phyloP scores from a whole-genome alignment of 2,888 invertebrate genomes.

The Hedychridium roseum region DNA sequence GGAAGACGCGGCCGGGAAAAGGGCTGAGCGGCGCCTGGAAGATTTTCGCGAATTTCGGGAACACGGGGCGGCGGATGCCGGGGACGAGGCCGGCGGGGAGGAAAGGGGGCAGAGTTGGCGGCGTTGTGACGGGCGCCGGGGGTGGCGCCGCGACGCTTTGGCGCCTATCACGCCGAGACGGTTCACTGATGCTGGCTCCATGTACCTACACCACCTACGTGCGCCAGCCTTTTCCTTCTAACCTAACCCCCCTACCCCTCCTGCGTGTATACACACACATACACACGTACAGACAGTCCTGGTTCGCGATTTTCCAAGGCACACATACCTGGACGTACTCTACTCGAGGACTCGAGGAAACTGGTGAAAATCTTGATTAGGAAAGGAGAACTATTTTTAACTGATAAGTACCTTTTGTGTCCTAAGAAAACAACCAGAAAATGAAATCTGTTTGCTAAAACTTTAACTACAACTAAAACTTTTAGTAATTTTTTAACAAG shows the following conservation, averaged over 20 bases:
- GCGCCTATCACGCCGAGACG: constrained; percentile 58
- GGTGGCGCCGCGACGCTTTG: constrained; percentile 63
- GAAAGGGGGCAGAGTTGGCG: constrained; percentile 46
- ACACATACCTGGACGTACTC: constrained; percentile 22
- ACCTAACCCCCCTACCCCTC: constrained; percentile 12
- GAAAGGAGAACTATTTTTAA: no score
- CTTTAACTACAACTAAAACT: no score
- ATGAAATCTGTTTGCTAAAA: no score
- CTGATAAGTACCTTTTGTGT: no score
- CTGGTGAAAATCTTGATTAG: no score
- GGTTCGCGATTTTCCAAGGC: constrained; percentile 14
- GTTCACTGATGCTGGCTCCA: constrained; percentile 53
- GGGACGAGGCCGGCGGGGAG: constrained; percentile 18
- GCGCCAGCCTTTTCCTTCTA: constrained; percentile 26
- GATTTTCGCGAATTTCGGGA: constrained; percentile 24
- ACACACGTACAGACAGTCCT: constrained; percentile 7
- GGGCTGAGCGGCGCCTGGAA: constrained; percentile 8
- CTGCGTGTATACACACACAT: constrained; percentile 21
- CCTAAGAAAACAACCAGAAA: no score
- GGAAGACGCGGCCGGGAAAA: constrained; percentile 3
- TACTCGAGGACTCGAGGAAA: no score
- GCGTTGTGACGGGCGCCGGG: constrained; percentile 60
- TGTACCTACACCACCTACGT: constrained; percentile 40
- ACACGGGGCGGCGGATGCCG: constrained; percentile 10
- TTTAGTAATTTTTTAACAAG: no score